Percentiles rank a stretch among this genome's conserved stretches.
These are phyloP conservation scores for Triplophysa yarkandensis DNA, from an alignment of 2,797 vertebrate species.

Conservation along the genomic window DNA sequence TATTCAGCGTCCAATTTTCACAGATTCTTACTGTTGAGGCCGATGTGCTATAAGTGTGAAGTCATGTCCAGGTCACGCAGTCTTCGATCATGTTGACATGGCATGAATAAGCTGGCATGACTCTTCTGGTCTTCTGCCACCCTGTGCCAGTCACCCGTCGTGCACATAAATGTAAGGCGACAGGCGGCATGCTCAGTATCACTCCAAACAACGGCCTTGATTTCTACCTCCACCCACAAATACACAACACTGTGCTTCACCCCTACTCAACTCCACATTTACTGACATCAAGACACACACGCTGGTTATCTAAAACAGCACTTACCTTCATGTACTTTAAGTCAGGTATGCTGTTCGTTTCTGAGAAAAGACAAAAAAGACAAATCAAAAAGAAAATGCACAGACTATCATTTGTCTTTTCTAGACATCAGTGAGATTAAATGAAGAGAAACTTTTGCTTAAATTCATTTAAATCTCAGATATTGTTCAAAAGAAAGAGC, in stretches of 20 bases:
- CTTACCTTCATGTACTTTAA: no score
- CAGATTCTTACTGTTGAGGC: slow-evolving; percentile 26
- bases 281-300: not conserved
- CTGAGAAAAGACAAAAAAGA: no score
- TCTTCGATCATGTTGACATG: slow-evolving; percentile 41
- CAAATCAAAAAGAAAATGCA: no score
- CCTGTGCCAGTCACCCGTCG: slow-evolving; percentile 43
- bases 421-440: no score
- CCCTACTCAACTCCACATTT: not conserved
- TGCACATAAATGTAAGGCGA: slow-evolving; percentile 55
- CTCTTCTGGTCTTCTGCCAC: slow-evolving; percentile 54
- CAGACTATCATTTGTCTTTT: no score
- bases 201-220: slow-evolving; percentile 33
- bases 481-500: no score
- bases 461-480: no score
- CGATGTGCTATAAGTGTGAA: slow-evolving; percentile 45
- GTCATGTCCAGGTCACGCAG: slow-evolving; percentile 47
- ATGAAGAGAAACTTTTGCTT: no score
- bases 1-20: slow-evolving; percentile 40
- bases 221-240: slow-evolving; percentile 35
- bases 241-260: slow-evolving; percentile 24
- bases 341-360: no score
- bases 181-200: slow-evolving; percentile 44
- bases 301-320: not conserved
- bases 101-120: slow-evolving; percentile 43